Evolutionary conservation across 2,797 vertebrate genomes (phyloP), one percentile per base, ranked within the genome.

Genomic region (Danio kyathit): DNA sequence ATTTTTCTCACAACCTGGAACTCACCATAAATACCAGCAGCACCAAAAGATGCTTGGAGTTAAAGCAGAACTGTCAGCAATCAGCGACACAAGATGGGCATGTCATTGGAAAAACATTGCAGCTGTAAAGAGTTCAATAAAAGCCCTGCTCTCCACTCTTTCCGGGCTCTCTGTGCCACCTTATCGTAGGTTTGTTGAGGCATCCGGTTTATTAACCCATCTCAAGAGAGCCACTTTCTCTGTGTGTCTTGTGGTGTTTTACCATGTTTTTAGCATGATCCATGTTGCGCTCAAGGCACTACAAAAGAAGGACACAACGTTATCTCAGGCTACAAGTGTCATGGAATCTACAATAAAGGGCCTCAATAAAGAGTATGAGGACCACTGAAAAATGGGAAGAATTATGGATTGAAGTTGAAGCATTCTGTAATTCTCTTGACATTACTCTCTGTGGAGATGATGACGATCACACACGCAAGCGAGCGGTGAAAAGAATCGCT

Each of bases 201-300:
- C 70, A 54, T 72, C 49, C 0, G 8, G 10, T 17, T 1, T 63
- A 14, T 46, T 70, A 52, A 48, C 16, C n/a, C 43, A 71, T 40
- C 46, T 64, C 46, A 61, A 48, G 9, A 73, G 38, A 61, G 16
- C 51, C 29, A 6, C 60, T 0, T 73, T 80, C 78, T 80, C 59
- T 73, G 48, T 80, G 21, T 59, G 76, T 48, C 40, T 59, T 48
- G 1, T 86, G 88, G 76, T 89, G 86, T 83, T 87, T 89, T 82
- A 29, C 44, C 17, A 9, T 49, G 44, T 49, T 49, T 14, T 49
- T 1, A 67, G 17, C 49, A 13, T 21, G 65, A 67, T 49, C 17
- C 6, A 48, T 67, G 10, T 67, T 67, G 17, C 65, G 0, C 17
- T 48, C 11, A 67, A 67, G 44, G 65, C 19, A 16, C 10, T 21